Base-by-base conservation (phyloP, 1,140 invertebrate genomes). In the Drosophila pectinifera region DNA sequence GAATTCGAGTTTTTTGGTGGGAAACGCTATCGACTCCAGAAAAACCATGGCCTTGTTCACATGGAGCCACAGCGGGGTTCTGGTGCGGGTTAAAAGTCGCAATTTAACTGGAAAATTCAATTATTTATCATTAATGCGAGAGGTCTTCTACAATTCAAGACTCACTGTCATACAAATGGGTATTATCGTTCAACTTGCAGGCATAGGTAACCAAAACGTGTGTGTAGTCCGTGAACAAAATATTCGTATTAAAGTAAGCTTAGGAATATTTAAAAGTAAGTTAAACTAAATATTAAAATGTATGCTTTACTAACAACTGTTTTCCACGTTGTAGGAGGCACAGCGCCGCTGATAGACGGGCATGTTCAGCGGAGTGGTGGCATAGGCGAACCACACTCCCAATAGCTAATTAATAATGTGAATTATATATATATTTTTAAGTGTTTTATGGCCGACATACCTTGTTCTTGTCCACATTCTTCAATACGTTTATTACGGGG, bases 331-430 rank as follows among this genome's bases (percentile, higher is more conserved):
- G 4, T 81, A 72, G 2, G 82, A 57, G 22, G 57, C n/a, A 28
- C 82, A 85, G 7, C 74, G 74, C 2, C 82, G 63, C 20, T 43
- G 28, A 26, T 61, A 85, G 0, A 45, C 11, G 0, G 8, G 22
- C 7, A 36, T 24, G 0, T 13, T 0, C n/a, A 86, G 22, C 0
- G 82, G 74, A 4, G 82, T 86, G 7, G 82, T 72, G 13, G 61
- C 78, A 45, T 58, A 86, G 4, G 82, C 82, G 5, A 49, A 86
- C 82, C 82, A 86, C 28, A 51, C 10, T 3, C 82, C 82, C 31
- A 86, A 38, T 0, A 85, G 42, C 82, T 85, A 24, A 28, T 8
- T n/a, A 34, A 10, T 0, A 13, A 34, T 4, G 16, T 5, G 18
- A n/a, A n/a, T n/a, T n/a, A n/a, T n/a, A n/a, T n/a, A n/a, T n/a